A percentile compares a stretch with the other conserved stretches of the same genome.
These are phyloP conservation scores for Electrophaes corylata DNA, from an alignment of 2,888 invertebrate genomes.

Conservation along the genomic window DNA sequence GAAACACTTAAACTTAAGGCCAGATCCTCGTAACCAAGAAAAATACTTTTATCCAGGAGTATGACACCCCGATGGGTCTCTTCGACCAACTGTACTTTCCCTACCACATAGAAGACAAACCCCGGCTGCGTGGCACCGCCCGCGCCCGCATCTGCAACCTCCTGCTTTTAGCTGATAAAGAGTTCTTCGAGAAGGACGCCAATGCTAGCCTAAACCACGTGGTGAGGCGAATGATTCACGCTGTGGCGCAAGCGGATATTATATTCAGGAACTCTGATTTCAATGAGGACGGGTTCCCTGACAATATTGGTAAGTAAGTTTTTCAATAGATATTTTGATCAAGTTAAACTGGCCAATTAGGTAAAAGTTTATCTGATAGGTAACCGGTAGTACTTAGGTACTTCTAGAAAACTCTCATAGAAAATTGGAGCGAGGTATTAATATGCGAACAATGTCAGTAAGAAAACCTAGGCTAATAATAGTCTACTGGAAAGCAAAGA, in stretches of 20 bases:
- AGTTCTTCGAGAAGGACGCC: slow-evolving; percentile 74
- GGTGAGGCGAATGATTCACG: slow-evolving; percentile 73
- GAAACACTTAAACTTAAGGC: background rate
- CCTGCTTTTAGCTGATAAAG: slow-evolving; percentile 76
- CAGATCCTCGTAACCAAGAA: background rate
- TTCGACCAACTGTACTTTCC: slow-evolving; percentile 52
- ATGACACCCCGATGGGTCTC: background rate
- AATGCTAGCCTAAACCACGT: slow-evolving; percentile 72
- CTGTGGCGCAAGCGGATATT: slow-evolving; percentile 79
- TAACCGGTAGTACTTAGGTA: no score
- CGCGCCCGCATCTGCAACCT: slow-evolving; percentile 74
- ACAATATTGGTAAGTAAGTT: slow-evolving; percentile 72
- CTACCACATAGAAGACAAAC: slow-evolving; percentile 56
- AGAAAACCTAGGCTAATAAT: no score
- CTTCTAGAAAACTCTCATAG: no score
- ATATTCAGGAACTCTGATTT: slow-evolving; percentile 83
- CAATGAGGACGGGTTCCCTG: slow-evolving; percentile 78
- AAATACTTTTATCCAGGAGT: background rate
- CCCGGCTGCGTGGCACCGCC: slow-evolving; percentile 53
- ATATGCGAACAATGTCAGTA: no score
- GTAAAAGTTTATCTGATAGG: no score
- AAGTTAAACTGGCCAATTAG: no score
- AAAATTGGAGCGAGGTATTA: no score
- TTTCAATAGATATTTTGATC: no score
- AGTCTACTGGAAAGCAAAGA: background rate